phyloP scores from a whole-genome alignment of 2,888 invertebrate genomes.

The Euclidia mi region DNA sequence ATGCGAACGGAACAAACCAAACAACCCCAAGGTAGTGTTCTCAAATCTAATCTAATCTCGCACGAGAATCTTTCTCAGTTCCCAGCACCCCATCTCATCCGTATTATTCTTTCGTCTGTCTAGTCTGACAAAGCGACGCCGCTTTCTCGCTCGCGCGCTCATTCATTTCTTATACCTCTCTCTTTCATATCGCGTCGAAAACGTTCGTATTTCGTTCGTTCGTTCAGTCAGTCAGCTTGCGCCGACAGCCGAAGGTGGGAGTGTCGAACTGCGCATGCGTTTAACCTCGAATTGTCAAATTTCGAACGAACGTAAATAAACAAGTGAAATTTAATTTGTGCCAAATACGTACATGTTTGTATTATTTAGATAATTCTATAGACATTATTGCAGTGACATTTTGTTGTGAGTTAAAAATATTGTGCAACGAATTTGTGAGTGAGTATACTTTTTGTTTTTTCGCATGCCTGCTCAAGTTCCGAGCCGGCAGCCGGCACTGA shows the following conservation, averaged over 20 bases:
- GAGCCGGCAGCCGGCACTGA: conserved; percentile 72
- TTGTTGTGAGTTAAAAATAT: conserved; percentile 61
- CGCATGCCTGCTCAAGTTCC: conserved; percentile 64
- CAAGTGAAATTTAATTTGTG: conserved; percentile 78
- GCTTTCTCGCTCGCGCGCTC: conserved; percentile 39
- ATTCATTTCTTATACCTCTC: conserved; percentile 33
- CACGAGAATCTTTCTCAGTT: conserved; percentile 34
- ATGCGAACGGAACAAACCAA: conserved; percentile 16
- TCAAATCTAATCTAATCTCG: conserved; percentile 43
- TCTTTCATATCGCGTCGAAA: conserved; percentile 27
- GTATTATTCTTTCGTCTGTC: conserved; percentile 39
- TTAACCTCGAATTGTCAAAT: conserved; percentile 72
- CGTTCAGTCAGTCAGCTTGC: conserved; percentile 72
- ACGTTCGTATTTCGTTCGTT: conserved; percentile 51
- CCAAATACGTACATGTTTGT: conserved; percentile 52
- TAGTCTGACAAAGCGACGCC: conserved; percentile 35
- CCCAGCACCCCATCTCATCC: conserved; percentile 36
- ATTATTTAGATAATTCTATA: conserved; percentile 49
- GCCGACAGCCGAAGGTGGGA: conserved; percentile 68
- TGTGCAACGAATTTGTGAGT: conserved; percentile 81
- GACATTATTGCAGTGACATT: conserved; percentile 50
- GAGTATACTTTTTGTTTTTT: conserved; percentile 78
- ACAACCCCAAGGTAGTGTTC: conserved; percentile 23
- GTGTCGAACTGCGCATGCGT: conserved; percentile 79
- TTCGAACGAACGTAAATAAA: conserved; percentile 84